phyloP scores from a whole-genome alignment of 2,797 vertebrate species.

The Ceyx erithaca region DNA sequence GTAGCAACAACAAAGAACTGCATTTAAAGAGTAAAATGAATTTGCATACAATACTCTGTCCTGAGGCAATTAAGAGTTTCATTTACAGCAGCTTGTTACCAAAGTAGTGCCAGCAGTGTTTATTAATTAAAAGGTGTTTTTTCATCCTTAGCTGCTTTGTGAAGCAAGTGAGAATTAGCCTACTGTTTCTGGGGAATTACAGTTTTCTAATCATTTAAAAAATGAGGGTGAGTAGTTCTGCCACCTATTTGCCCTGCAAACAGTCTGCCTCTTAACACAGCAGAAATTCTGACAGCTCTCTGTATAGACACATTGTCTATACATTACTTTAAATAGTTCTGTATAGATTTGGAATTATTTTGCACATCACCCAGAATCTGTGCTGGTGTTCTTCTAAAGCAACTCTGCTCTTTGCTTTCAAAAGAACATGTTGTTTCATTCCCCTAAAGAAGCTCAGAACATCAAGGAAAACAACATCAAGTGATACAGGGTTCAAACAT shows the following conservation, averaged over 20 bases:
- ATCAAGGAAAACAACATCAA: slow-evolving; percentile 76
- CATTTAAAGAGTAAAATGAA: slow-evolving; percentile 42
- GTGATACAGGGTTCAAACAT: slow-evolving; percentile 65
- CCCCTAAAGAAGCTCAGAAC: slow-evolving; percentile 65
- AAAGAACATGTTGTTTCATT: slow-evolving; percentile 65
- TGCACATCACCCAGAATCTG: not conserved
- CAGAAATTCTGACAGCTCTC: slow-evolving; percentile 1
- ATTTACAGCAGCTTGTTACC: slow-evolving; percentile 67
- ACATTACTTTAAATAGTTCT: not conserved
- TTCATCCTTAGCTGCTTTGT: slow-evolving; percentile 47
- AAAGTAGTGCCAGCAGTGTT: slow-evolving; percentile 59
- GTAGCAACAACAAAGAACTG: not conserved
- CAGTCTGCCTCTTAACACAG: not conserved
- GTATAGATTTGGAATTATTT: not conserved
- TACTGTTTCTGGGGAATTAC: slow-evolving; percentile 62
- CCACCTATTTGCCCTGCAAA: slow-evolving; percentile 15
- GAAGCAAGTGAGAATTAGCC: slow-evolving; percentile 69
- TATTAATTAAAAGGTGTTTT: slow-evolving; percentile 76
- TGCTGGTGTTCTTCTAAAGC: slow-evolving; percentile 30
- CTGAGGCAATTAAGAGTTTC: slow-evolving; percentile 61
- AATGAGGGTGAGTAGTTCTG: not conserved
- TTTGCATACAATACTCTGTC: slow-evolving; percentile 51
- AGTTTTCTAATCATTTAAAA: slow-evolving; percentile 65
- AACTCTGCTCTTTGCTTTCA: slow-evolving; percentile 55
- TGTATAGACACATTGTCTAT: not conserved